Evolutionary conservation across 2,113 vertebrate species (phyloP), one percentile per base, ranked within the genome.

Genomic region (Emydura subglobosa): DNA sequence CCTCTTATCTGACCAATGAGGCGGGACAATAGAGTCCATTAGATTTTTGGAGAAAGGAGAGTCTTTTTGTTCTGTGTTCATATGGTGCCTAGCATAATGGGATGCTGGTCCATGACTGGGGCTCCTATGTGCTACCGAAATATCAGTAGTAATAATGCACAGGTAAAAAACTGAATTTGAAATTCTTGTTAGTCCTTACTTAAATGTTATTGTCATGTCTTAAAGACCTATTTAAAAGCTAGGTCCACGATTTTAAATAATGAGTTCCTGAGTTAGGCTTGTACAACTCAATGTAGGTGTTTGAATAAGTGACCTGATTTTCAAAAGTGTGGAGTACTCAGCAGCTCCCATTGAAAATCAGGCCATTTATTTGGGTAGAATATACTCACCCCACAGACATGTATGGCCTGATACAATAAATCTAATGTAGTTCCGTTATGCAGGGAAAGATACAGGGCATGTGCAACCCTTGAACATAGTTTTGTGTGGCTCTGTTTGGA

Each of bases 1-100:
- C 34, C 61, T 91, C 72, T 94, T 96, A 90, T 79, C 88, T 83
- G 84, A 97, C 96, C 95, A 84, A 92, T 89, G 94, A 92, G 14
- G 55, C 85, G 79, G 17, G 25, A 50, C 6, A 76, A 10, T 29
- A 85, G 79, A 19, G 83, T 86, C 50, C 51, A 84, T 86, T 96
- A 94, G 54, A 89, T 55, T 90, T 96, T 44, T 93, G 44, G 93
- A 85, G 92, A 55, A 83, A 9, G 74, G 21, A 51, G 57, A 22
- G 47, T 79, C 53, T 79, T 93, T 91, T 82, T 91, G 54, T 8
- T 96, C 88, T 84, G 27, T 57, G 2, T 82, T 94, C 51, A 53
- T 53, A 53, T 24, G 39, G 24, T 74, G 10, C 87, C 57, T 94
- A 19, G 57, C 61, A 83, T 39, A 87, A 3, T 31, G 72, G 14